Evolutionary conservation across 2,888 invertebrate species (phyloP).

Genomic region (Chorisops tibialis): DNA sequence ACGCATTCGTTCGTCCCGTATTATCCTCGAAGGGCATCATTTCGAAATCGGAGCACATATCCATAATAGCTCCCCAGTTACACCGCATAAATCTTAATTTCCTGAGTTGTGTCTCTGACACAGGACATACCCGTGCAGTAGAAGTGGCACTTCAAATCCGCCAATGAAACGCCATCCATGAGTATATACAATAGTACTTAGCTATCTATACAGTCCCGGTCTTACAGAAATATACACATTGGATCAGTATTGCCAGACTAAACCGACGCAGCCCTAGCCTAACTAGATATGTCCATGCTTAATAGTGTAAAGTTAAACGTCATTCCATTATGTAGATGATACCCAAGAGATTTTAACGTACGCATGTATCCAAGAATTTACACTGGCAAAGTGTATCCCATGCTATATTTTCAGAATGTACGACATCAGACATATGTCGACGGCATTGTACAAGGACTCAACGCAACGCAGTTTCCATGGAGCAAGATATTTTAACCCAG

Average conservation of each 20-base stretch:
- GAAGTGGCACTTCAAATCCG: no score
- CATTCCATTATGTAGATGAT: conserved; percentile 32
- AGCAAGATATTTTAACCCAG: no score
- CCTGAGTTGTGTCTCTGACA: conserved; percentile 1
- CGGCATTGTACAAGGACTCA: no score
- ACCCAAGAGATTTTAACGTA: conserved; percentile 31
- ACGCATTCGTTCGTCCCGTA: not conserved
- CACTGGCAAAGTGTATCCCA: not conserved
- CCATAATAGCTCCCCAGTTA: conserved; percentile 11
- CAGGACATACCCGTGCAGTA: conserved; percentile 5
- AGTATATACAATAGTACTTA: no score
- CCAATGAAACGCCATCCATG: no score
- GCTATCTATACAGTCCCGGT: no score
- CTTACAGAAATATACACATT: no score
- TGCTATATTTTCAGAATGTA: no score
- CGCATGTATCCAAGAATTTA: conserved; percentile 27
- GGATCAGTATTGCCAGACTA: no score
- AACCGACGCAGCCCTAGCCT: no score
- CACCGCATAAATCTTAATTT: conserved; percentile 19
- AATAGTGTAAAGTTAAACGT: conserved; percentile 31
- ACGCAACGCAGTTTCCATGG: no score
- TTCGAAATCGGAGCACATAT: conserved; percentile 8
- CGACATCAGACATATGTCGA: no score
- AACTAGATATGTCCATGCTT: conserved; percentile 10
- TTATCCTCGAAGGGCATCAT: conserved; percentile 5